phyloP scores from a whole-genome alignment of 2,888 invertebrate species.

The Drosophila fulvimacula region DNA sequence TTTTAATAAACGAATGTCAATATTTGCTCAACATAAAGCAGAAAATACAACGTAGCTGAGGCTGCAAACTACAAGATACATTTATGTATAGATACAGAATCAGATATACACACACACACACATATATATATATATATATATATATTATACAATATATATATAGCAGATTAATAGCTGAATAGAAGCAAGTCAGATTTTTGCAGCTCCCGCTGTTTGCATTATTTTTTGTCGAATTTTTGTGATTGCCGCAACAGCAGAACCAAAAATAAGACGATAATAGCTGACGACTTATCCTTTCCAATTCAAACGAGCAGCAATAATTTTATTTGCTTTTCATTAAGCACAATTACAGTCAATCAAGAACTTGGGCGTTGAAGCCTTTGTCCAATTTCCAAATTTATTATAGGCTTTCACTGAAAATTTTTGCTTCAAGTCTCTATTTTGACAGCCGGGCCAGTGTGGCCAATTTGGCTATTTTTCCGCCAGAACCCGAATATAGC shows the following conservation, averaged over 20 bases:
- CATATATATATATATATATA: background rate
- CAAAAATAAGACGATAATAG: conserved; percentile 15
- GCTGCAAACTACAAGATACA: conserved; percentile 56
- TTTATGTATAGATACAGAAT: conserved; percentile 21
- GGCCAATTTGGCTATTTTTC: too few species aligned
- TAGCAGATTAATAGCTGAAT: conserved; percentile 17
- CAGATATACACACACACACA: background rate
- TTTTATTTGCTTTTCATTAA: conserved; percentile 15
- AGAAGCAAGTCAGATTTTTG: conserved; percentile 39
- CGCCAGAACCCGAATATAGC: too few species aligned
- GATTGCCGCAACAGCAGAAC: conserved; percentile 40
- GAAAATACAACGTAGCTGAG: conserved; percentile 59
- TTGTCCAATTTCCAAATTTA: background rate
- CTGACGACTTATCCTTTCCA: conserved; percentile 10
- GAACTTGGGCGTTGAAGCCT: too few species aligned
- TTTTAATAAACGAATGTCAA: conserved; percentile 83
- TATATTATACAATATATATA: background rate
- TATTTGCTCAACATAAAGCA: conserved; percentile 82
- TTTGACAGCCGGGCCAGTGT: too few species aligned
- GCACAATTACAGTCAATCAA: background rate
- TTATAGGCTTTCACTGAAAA: background rate
- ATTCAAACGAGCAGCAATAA: conserved; percentile 32
- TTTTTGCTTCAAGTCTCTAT: too few species aligned
- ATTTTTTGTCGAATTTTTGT: conserved; percentile 38
- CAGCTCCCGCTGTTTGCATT: conserved; percentile 56